Base-by-base conservation (phyloP, 2,888 invertebrate genomes). In the Meliscaeva auricollis region DNA sequence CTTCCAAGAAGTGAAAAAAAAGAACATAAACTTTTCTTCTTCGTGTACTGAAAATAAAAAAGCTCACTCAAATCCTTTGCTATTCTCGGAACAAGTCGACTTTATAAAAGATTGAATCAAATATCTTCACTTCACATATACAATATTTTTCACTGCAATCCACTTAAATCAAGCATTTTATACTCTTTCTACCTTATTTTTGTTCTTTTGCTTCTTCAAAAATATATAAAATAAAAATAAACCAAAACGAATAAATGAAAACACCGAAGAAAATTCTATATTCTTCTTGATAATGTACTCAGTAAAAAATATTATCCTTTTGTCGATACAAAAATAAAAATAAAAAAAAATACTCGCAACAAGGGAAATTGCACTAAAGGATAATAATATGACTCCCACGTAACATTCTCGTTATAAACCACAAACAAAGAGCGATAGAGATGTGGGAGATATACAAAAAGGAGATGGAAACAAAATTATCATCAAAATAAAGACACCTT, bases 81-180 rank as follows among this genome's bases (percentile, higher is more conserved):
- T 64, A 83, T 66, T 84, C 70, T 56, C 70, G 58, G 15, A 13
- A 26, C 8, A 48, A 68, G 75, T 66, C 58, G 70, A 79, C 70
- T 84, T 79, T 70, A 72, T 84, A 79, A 70, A 74, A 50, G 26
- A 84, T 79, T 84, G 75, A 84, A 84, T 79, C 75, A 84, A 79
- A 84, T 68, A 70, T 75, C 56, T 32, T 30, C 35, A 38, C 52
- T 17, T 52, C 62, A 50, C 62, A 69, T 70, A 73, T 15, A 17
- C 41, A 38, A 11, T 7, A 35, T 46, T 26, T 38, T 60, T 58
- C 50, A 56, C 50, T 60, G 66, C 35, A 41, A 50, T 17, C 35
- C 38, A 6, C 35, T 64, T 64, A 17, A 64, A 41, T 20, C 48
- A 26, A 17, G 22, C 20, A 20, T 32, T 35, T 32, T 20, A 17